Evolutionary conservation across 2,797 vertebrate genomes (phyloP).

Genomic region (Scyliorhinus canicula): DNA sequence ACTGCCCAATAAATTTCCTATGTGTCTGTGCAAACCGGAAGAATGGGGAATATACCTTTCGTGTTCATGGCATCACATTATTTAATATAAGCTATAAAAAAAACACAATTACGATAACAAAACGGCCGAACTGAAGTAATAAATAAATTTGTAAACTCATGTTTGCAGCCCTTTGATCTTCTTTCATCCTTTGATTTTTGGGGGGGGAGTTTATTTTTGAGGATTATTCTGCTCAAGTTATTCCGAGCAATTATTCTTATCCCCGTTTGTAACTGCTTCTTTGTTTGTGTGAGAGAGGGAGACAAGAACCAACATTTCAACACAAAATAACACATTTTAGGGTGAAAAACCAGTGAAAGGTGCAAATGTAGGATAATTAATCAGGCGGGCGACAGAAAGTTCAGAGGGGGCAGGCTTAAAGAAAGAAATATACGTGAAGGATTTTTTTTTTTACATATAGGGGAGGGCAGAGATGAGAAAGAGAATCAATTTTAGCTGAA

Average conservation of each 20-base stretch:
- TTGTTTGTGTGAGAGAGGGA: not conserved
- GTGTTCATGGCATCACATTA: not conserved
- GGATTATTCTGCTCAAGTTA: not conserved
- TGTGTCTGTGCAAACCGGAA: not conserved
- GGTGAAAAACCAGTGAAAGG: not conserved
- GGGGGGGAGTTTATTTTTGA: not conserved
- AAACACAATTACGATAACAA: not conserved
- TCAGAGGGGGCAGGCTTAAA: not conserved
- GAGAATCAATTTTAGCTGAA: constrained; percentile 29
- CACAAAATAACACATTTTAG: not conserved
- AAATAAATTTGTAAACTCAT: not conserved
- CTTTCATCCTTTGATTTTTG: not conserved
- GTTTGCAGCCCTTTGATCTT: not conserved
- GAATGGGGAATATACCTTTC: not conserved
- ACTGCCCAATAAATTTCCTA: not conserved
- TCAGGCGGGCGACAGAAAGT: not conserved
- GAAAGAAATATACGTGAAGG: not conserved
- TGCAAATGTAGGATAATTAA: not conserved
- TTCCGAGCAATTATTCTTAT: constrained; percentile 10
- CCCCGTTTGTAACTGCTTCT: not conserved
- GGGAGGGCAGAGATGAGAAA: not conserved
- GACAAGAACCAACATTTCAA: not conserved
- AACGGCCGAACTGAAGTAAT: not conserved
- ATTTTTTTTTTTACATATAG: not conserved
- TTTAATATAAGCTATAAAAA: not conserved